A percentile compares a stretch with the other conserved stretches of the same genome.
Conservation (phyloP, 2,113 vertebrate species). For the Vulpes lagopus region DNA sequence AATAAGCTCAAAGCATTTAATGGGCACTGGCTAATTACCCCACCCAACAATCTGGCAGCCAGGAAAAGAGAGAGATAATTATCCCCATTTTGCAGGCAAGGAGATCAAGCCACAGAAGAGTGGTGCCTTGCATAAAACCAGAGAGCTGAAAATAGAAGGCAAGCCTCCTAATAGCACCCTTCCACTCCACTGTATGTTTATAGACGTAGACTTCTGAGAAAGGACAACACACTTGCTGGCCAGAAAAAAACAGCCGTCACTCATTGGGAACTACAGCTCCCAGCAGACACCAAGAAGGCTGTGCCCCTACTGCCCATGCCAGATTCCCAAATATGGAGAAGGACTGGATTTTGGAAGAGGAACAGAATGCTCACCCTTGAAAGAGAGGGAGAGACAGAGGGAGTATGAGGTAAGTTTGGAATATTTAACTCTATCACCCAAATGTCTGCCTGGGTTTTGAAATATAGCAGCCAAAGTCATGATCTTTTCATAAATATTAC, state of each 20-base stretch:
- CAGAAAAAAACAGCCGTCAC: neutral
- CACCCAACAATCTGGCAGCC: constrained; percentile 37
- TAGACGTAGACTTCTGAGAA: neutral
- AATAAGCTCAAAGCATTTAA: constrained; percentile 66
- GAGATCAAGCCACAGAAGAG: neutral
- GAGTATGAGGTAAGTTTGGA: constrained; percentile 77
- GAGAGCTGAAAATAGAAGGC: constrained; percentile 9
- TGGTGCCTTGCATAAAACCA: neutral
- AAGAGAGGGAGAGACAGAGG: constrained; percentile 36
- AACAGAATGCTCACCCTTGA: constrained; percentile 68
- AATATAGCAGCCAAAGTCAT: neutral
- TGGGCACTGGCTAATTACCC: constrained; percentile 48
- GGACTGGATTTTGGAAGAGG: constrained; percentile 84
- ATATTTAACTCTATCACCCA: constrained; percentile 29
- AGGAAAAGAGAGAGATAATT: constrained; percentile 60
- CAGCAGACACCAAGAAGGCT: constrained; percentile 26
- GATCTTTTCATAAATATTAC: constrained; percentile 9
- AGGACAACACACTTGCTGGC: neutral
- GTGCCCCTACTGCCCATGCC: constrained; percentile 69
- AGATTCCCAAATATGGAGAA: constrained; percentile 90
- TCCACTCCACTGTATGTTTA: neutral
- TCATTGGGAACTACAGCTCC: constrained; percentile 72
- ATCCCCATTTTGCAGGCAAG: constrained; percentile 63
- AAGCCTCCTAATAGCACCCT: neutral
- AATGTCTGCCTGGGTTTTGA: neutral